Percentiles rank a stretch among this genome's conserved stretches.
Evolutionary conservation across 92 coral and sea anemone genomes (phyloP).

Genomic region (Nematostella vectensis): DNA sequence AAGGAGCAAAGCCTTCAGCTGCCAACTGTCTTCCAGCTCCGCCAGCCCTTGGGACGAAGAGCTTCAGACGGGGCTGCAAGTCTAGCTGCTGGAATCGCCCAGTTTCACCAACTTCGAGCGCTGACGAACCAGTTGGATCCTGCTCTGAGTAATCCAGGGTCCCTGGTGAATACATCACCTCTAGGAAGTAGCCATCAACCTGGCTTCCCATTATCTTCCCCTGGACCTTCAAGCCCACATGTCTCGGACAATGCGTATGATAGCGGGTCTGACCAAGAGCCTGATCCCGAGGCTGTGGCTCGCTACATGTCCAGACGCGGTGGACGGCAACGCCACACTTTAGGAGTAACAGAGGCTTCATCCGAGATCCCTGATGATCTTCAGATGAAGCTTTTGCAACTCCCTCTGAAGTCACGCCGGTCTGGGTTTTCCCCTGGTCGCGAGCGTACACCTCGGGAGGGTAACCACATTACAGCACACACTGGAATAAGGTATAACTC

Average conservation of each 20-base stretch:
- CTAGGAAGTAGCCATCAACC: constrained; percentile 35
- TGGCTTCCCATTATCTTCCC: constrained; percentile 45
- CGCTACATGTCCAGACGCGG: constrained; percentile 88
- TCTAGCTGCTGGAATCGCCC: constrained; percentile 92
- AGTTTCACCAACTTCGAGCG: constrained; percentile 84
- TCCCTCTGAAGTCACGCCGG: constrained; percentile 81
- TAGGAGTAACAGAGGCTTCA: constrained; percentile 69
- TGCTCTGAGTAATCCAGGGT: constrained; percentile 59
- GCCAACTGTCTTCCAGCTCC: constrained; percentile 78
- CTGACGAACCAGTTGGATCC: constrained; percentile 49
- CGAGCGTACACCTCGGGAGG: constrained; percentile 70
- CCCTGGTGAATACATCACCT: constrained; percentile 50
- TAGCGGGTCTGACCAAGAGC: constrained; percentile 98
- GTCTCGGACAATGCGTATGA: constrained; percentile 83
- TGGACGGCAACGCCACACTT: constrained; percentile 86
- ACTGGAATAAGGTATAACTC: constrained; percentile 76
- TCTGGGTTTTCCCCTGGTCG: constrained; percentile 76
- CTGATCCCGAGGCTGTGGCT: constrained; percentile 94
- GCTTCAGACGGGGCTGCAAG: constrained; percentile 96
- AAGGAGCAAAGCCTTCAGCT: constrained; percentile 90
- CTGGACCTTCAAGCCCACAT: constrained; percentile 88
- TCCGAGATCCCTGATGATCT: constrained; percentile 90
- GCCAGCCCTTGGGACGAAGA: constrained; percentile 80
- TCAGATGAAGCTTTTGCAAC: constrained; percentile 67
- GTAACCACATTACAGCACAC: constrained; percentile 67